Evolutionary conservation across 2,797 vertebrate genomes (phyloP).

Genomic region (Ptychobarbus kaznakovi): DNA sequence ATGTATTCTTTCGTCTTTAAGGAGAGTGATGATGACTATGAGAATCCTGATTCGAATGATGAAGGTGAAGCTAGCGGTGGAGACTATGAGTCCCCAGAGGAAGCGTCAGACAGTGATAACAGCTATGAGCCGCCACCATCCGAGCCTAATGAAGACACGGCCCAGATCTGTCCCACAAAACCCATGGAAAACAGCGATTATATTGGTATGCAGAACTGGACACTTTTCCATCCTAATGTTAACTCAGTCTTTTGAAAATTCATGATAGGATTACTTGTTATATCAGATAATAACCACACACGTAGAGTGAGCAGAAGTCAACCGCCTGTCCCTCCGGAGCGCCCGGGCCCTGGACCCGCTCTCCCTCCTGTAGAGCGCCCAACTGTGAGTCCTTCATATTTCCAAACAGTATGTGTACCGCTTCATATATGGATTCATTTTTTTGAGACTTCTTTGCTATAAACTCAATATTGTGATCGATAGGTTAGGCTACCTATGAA

Average conservation of each 20-base stretch:
- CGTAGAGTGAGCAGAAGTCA: slow-evolving; percentile 61
- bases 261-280: slow-evolving; percentile 14
- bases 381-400: slow-evolving; percentile 54
- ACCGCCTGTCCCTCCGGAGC: slow-evolving; percentile 81
- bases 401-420: slow-evolving; percentile 44
- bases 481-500: slow-evolving; percentile 42
- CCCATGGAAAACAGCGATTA: slow-evolving; percentile 81
- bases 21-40: slow-evolving; percentile 90
- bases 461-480: neutral
- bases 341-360: slow-evolving; percentile 70
- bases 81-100: slow-evolving; percentile 91
- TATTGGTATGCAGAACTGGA: slow-evolving; percentile 78
- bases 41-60: slow-evolving; percentile 82
- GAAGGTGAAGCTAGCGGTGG: slow-evolving; percentile 70
- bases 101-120: slow-evolving; percentile 72
- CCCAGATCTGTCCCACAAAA: slow-evolving; percentile 78
- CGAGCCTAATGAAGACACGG: slow-evolving; percentile 77
- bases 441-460: neutral
- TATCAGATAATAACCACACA: slow-evolving; percentile 35
- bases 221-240: slow-evolving; percentile 20
- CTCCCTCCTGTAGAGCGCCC: slow-evolving; percentile 46
- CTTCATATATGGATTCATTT: slow-evolving; percentile 9
- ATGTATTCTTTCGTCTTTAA: slow-evolving; percentile 53
- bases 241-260: neutral
- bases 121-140: slow-evolving; percentile 93